Base-by-base conservation (phyloP, 2,888 invertebrate species). In the Fabriciana adippe region DNA sequence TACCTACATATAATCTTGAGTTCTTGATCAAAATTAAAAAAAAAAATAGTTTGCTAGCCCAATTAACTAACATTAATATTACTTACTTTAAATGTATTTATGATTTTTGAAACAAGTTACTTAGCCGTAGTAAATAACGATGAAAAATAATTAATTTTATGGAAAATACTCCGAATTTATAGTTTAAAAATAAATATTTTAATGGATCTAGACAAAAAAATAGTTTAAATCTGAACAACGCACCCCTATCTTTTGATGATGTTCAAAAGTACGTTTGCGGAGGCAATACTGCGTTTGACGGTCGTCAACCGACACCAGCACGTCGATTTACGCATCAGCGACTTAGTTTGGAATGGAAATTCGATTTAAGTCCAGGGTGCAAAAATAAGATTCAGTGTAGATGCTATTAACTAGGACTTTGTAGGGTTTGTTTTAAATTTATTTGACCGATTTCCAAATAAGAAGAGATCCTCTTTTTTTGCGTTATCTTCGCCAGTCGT, bases 251-350 rank as follows among this genome's bases (percentile, higher is more conserved):
- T 35, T 2, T 14, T 41, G 61, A 53, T 61, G 51, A 51, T 51
- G n/a, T 51, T 16, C 35, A 61, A 61, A 35, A 61, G 53, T 53
- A 53, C 35, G 50, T 61, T 61, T 53, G 41, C 15, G 35, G 21
- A 51, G 35, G 47, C 50, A 50, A 50, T 41, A 15, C 53, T 61
- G 61, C 61, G 41, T 61, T 53, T 61, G 61, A 61, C 61, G 51
- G 51, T 6, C 61, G 61, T 61, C 61, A 61, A 55, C 62, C 41
- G 50, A 51, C 62, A 51, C 57, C 41, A 55, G 56, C 62, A 51
- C 57, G 47, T 64, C 57, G 47, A 56, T 60, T 57, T 26, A 64
- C 64, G 64, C 68, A 64, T 68, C 68, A 64, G 13, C 51, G 64
- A 13, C 31, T 45, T 51, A 50, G 57, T 65, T 53, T 59, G 66